Conservation (phyloP, 2,113 vertebrate species). For the Felis chaus region DNA sequence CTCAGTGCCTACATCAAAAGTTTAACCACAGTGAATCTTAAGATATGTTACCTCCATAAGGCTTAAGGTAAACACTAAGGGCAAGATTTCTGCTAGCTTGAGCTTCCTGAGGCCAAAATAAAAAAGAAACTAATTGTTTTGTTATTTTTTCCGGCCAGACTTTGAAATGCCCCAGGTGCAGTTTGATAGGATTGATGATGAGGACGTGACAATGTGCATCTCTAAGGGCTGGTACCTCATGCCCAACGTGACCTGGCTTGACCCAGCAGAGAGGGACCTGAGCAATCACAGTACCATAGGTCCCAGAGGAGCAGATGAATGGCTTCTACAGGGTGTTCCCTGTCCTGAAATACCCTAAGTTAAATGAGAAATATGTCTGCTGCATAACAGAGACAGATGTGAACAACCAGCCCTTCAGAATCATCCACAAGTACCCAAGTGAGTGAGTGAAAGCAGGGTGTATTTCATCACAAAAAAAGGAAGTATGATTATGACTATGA, state of each 20-base stretch:
- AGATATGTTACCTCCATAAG: background rate
- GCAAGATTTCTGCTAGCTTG: background rate
- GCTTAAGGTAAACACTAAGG: background rate
- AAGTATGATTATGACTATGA: background rate
- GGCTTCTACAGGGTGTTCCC: slow-evolving; percentile 67
- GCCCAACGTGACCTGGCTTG: slow-evolving; percentile 74
- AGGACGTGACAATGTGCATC: slow-evolving; percentile 52
- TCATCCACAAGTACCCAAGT: slow-evolving; percentile 63
- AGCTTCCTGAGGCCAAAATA: background rate
- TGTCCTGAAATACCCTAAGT: slow-evolving; percentile 64
- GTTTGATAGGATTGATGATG: slow-evolving; percentile 66
- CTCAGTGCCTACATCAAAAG: background rate
- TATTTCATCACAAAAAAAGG: background rate
- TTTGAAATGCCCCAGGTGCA: slow-evolving; percentile 75
- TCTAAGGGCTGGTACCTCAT: slow-evolving; percentile 73
- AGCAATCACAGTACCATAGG: slow-evolving; percentile 56
- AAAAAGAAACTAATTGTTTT: slow-evolving; percentile 57
- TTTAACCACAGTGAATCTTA: background rate
- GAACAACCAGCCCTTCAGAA: slow-evolving; percentile 61
- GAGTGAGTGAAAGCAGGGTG: background rate
- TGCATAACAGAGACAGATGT: slow-evolving; percentile 67
- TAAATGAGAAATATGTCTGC: slow-evolving; percentile 62
- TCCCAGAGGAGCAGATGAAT: slow-evolving; percentile 73
- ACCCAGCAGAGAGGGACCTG: slow-evolving; percentile 65
- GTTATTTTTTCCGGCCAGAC: slow-evolving; percentile 67